Evolutionary conservation across 2,888 invertebrate genomes (phyloP).

Genomic region (Xestobium rufovillosum): DNA sequence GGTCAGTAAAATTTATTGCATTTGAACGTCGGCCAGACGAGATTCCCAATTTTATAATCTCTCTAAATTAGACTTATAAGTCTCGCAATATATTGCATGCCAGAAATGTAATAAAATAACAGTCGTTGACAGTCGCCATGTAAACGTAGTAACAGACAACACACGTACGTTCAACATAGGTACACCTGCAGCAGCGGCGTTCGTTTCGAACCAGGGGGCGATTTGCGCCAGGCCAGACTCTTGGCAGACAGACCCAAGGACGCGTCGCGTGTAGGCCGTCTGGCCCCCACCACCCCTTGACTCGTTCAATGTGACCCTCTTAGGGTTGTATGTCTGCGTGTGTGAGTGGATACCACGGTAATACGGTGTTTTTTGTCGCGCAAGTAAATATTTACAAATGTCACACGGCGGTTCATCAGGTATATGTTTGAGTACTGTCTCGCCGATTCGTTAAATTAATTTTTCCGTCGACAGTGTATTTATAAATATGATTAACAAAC

Average conservation of each 20-base stretch:
- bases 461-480: no score
- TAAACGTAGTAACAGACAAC: no score
- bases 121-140: no score
- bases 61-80: no score
- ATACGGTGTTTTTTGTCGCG: constrained; percentile 10
- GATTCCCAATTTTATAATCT: no score
- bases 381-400: constrained; percentile 20
- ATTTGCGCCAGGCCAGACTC: constrained; percentile 27
- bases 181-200: constrained; percentile 1
- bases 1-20: no score
- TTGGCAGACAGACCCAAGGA: constrained; percentile 34
- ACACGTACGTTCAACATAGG: background rate
- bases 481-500: no score
- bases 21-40: no score
- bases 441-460: no score
- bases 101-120: no score
- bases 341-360: constrained; percentile 24
- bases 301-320: constrained; percentile 19
- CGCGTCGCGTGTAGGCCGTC: constrained; percentile 19
- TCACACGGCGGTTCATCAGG: constrained; percentile 8
- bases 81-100: no score
- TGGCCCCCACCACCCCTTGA: constrained; percentile 21
- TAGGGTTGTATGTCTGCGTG: no score
- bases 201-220: background rate
- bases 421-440: constrained; percentile 10